Base-by-base conservation (phyloP, 2,888 invertebrate species). In the Molorchus minor region DNA sequence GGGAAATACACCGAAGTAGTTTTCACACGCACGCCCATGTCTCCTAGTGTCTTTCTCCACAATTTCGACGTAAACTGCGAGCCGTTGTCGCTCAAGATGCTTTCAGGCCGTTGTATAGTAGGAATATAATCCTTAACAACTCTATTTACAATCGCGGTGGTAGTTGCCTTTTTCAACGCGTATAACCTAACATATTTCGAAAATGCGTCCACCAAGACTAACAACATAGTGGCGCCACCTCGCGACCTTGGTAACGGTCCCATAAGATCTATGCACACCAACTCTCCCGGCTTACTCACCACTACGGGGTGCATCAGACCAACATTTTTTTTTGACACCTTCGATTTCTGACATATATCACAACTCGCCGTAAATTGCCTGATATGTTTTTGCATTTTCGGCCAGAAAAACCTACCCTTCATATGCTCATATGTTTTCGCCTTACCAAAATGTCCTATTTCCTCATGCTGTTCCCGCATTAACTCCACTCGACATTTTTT, bases 161-260 rank as follows among this genome's bases (percentile, higher is more conserved):
- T 38, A 1, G 56, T 55, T 8, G 62, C 59, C 2, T 58, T 41
- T 33, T 57, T 59, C 3, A 67, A 12, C 1, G 69, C 57, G 43
- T 69, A 73, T 2, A 71, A 21, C 38, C 55, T 59, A 1, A 71
- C 62, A 55, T 62, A 69, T 44, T 72, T 70, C 4, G 63, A 62
- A 38, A 72, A 72, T 3, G 53, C 36, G 40, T 73, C 69, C 0
- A 73, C 56, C 4, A 68, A 38, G 0, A 73, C 71, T 8, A 73
- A 8, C 15, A 68, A 19, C 68, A 60, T 29, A 3, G 64, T 53
- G 1, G 63, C 62, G 2, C 57, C 49, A 15, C 49, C 62, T 3
- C 62, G 44, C 2, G 61, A 45, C 12, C 33, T 15, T 3, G 67
- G 67, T 3, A 13, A 38, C 3, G 13, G 38, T 16, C 38, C 38